Percentiles rank a stretch among this genome's conserved stretches.
phyloP scores from a whole-genome alignment of 2,113 vertebrate species.

The Bagarius yarrelli region DNA sequence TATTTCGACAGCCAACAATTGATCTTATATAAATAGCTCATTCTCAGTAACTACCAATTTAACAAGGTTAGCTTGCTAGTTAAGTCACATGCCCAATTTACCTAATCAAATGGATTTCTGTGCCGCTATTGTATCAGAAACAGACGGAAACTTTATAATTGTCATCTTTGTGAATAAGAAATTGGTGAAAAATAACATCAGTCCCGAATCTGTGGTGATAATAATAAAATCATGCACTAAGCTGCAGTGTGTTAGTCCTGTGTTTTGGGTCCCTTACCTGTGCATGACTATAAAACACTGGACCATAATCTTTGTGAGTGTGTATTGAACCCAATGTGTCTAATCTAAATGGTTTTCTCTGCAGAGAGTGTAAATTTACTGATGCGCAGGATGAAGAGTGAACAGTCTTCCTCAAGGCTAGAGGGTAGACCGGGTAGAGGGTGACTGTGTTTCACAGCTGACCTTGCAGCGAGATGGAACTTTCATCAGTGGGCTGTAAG shows the following conservation, averaged over 20 bases:
- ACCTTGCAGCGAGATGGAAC: background rate
- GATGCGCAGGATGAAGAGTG: constrained; percentile 2
- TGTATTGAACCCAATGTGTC: constrained; percentile 6
- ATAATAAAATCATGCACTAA: background rate
- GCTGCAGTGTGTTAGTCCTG: constrained; percentile 14
- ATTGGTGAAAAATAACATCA: background rate
- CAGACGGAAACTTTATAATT: too few species aligned
- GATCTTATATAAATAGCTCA: too few species aligned
- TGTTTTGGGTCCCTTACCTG: background rate
- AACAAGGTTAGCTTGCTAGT: too few species aligned
- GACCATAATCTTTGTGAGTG: background rate
- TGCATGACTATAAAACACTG: background rate
- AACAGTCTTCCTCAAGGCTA: constrained; percentile 5
- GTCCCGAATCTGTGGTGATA: background rate
- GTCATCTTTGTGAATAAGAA: background rate
- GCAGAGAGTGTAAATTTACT: constrained; percentile 56
- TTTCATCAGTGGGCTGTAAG: background rate
- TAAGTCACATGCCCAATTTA: too few species aligned
- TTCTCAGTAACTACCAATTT: too few species aligned
- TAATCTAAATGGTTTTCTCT: constrained; percentile 41
- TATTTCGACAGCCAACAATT: too few species aligned
- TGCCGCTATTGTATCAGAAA: too few species aligned
- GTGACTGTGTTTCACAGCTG: constrained; percentile 15
- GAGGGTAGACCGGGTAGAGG: background rate
- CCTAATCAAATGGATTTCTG: too few species aligned